These are phyloP conservation scores for Sarcophaga carnaria DNA, from an alignment of 2,888 invertebrate species.

Conservation along the genomic window DNA sequence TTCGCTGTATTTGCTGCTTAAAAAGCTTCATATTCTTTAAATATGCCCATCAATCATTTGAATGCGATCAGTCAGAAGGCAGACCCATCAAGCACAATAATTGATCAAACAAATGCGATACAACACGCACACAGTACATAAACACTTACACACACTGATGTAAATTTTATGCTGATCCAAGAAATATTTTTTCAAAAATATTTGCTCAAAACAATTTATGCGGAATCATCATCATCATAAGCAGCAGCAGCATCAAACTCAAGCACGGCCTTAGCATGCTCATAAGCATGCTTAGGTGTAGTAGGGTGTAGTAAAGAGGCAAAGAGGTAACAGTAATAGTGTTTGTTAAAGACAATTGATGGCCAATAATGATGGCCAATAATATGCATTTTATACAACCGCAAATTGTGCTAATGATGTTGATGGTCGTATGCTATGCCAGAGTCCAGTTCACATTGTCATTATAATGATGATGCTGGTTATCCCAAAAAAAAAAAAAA, in stretches of 20 bases:
- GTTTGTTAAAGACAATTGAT: conserved; percentile 30
- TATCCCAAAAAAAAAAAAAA: background rate
- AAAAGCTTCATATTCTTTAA: background rate
- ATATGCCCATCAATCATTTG: conserved; percentile 53
- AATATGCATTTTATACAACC: conserved; percentile 62
- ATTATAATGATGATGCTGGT: conserved; percentile 30
- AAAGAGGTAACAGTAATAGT: background rate
- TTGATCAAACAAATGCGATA: conserved; percentile 47
- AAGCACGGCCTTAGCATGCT: too few species aligned
- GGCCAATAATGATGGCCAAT: conserved; percentile 61
- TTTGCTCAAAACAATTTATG: conserved; percentile 57
- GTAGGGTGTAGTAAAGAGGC: too few species aligned
- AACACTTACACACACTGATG: conserved; percentile 8
- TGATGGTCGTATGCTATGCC: conserved; percentile 18
- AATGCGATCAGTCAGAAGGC: conserved; percentile 48
- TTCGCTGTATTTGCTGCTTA: background rate
- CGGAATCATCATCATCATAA: conserved; percentile 59
- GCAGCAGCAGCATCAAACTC: conserved; percentile 30
- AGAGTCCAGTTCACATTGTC: background rate
- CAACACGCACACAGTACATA: background rate
- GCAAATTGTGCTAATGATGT: conserved; percentile 65
- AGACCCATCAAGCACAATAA: conserved; percentile 21
- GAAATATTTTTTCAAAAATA: conserved; percentile 38
- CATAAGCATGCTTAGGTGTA: too few species aligned
- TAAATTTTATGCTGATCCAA: conserved; percentile 39